These are phyloP conservation scores for Drosophila santomea DNA, from an alignment of 1,140 invertebrate genomes.

Conservation along the genomic window DNA sequence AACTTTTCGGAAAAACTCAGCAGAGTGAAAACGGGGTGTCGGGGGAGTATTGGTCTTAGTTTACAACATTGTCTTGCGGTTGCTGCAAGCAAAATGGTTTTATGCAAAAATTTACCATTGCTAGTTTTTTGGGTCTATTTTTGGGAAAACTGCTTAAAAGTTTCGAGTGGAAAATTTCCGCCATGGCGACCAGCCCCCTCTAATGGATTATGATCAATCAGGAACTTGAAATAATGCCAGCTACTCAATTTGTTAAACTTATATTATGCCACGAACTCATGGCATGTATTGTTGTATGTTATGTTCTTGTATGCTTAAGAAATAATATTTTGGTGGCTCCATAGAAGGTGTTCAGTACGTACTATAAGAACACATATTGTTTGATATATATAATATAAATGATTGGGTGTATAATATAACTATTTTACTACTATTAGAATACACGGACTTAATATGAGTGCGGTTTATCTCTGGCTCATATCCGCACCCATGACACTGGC, in stretches of 20 bases:
- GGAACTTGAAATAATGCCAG: constrained; percentile 6
- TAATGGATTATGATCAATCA: constrained; percentile 19
- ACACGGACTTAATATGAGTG: no score
- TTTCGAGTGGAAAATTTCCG: constrained; percentile 26
- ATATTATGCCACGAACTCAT: not conserved
- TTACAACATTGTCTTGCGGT: constrained; percentile 74
- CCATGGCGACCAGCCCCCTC: constrained; percentile 6
- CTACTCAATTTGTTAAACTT: not conserved
- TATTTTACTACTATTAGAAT: no score
- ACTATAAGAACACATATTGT: no score
- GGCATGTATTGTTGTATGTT: no score
- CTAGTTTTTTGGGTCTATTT: constrained; percentile 34
- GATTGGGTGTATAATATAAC: no score
- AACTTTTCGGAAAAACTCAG: constrained; percentile 20
- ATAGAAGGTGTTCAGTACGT: no score
- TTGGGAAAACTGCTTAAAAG: constrained; percentile 39
- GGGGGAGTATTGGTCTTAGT: constrained; percentile 49
- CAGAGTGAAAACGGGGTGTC: not conserved
- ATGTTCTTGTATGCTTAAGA: not conserved
- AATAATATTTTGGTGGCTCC: not conserved
- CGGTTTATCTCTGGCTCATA: not conserved
- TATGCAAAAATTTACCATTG: constrained; percentile 61
- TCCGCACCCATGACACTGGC: not conserved
- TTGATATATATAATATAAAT: no score
- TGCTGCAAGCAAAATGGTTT: constrained; percentile 79